A percentile compares a stretch with the other conserved stretches of the same genome.
These are phyloP conservation scores for Volucella inflata DNA, from an alignment of 2,888 invertebrate genomes.

Conservation along the genomic window DNA sequence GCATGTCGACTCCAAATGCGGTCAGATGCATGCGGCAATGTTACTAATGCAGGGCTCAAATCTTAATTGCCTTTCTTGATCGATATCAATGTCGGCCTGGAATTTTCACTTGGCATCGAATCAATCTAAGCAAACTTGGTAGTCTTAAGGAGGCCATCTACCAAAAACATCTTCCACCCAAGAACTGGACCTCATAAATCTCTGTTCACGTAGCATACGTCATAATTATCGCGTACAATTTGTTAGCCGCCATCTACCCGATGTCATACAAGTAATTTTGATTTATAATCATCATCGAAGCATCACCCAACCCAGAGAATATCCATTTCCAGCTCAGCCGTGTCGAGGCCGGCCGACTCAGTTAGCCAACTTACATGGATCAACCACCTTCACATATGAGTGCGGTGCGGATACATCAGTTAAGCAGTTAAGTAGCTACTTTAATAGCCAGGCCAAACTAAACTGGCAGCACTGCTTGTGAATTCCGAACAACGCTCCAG, in stretches of 20 bases:
- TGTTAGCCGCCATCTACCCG: conserved; percentile 60
- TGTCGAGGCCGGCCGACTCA: conserved; percentile 17
- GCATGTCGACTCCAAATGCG: too few species aligned
- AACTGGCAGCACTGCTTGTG: conserved; percentile 29
- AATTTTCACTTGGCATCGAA: too few species aligned
- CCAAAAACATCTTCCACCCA: conserved; percentile 10
- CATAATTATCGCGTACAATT: conserved; percentile 69
- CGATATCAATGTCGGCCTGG: too few species aligned
- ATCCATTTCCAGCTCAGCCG: conserved; percentile 56
- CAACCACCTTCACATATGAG: conserved; percentile 37
- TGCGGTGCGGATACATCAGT: background rate
- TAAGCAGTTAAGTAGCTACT: background rate
- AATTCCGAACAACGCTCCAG: conserved; percentile 61
- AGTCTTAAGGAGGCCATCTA: too few species aligned
- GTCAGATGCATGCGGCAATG: too few species aligned
- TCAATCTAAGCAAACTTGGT: too few species aligned
- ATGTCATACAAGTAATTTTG: conserved; percentile 70
- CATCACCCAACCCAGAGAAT: conserved; percentile 34
- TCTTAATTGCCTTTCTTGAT: too few species aligned
- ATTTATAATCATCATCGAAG: conserved; percentile 62
- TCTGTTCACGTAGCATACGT: conserved; percentile 50
- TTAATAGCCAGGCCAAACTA: conserved; percentile 12
- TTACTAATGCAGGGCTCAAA: too few species aligned
- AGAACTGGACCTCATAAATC: conserved; percentile 61
- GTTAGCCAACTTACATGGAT: background rate